Evolutionary conservation across 2,888 invertebrate species (phyloP), one percentile per base, ranked within the genome.

Genomic region (Xiphydria camelus): DNA sequence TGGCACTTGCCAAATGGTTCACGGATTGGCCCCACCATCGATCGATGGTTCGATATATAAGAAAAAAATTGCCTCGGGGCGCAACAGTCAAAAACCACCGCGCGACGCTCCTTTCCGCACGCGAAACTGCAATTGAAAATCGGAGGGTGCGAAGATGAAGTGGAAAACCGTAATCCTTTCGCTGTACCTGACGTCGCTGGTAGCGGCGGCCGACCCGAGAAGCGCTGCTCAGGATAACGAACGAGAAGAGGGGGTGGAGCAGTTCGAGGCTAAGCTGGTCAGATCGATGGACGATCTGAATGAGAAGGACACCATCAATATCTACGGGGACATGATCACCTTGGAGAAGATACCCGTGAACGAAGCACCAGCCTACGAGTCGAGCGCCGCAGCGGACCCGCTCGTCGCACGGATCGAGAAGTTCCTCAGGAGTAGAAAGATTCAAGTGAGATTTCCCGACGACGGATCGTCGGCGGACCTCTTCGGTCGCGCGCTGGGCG

Each of bases 1-100:
- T 59, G 53, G 47, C 47, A 66, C 64, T 68, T 73, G 75, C 74
- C 75, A 75, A 75, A 73, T 73, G 65, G 73, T 67, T 70, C 69
- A 70, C 41, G 35, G 45, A 31, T 44, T 45, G 70, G 73, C 75
- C 74, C 70, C 74, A 67, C 66, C 43, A 10, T 32, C 47, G 48
- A 41, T 55, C 50, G 49, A 57, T 63, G 41, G 43, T 31, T 37
- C 40, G 48, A 69, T 72, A 72, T 69, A 75, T 71, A 69, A 72
- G 68, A 70, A 72, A 65, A n/a, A 69, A 64, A 62, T 59, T 55
- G 51, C 51, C 55, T 41, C 45, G 48, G 61, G 59, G 53, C 57
- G 52, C 54, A 62, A 63, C 70, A 71, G 68, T 73, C 66, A 52
- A 66, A 73, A 69, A 63, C 57, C 53, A 49, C 46, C 14, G 26